Evolutionary conservation across 2,888 invertebrate species (phyloP).

Genomic region (Neelides folsomi): DNA sequence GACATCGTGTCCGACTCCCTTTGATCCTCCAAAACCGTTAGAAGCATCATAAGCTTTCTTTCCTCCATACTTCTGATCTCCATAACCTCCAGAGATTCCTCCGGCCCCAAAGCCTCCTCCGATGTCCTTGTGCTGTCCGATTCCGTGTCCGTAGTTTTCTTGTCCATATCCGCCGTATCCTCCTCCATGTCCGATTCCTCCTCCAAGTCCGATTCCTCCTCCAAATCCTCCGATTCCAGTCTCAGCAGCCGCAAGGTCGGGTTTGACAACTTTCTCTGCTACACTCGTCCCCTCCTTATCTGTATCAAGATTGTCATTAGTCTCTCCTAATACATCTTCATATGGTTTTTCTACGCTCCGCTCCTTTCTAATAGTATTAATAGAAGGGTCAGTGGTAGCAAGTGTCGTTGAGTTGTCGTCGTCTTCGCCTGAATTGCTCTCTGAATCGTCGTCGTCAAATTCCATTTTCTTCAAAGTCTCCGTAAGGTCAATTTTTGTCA

Average conservation of each 20-base stretch:
- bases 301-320: neutral
- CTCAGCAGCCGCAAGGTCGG: constrained; percentile 18
- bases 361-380: constrained; percentile 7
- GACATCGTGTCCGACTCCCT: constrained; percentile 14
- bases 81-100: neutral
- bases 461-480: too few relatives aligned
- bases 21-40: constrained; percentile 15
- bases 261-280: constrained; percentile 11
- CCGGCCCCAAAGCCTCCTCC: constrained; percentile 11
- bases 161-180: neutral
- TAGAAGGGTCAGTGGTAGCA: neutral
- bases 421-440: constrained; percentile 5
- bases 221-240: constrained; percentile 13
- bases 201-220: constrained; percentile 10
- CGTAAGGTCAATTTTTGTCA: constrained; percentile 2
- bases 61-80: constrained; percentile 7
- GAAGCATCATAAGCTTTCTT: constrained; percentile 1
- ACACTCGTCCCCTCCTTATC: neutral
- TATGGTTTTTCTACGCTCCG: neutral
- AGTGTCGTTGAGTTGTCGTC: constrained; percentile 6
- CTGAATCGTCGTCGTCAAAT: neutral
- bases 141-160: constrained; percentile 8
- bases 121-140: constrained; percentile 4
- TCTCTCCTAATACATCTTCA: neutral
- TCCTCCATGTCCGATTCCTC: constrained; percentile 12